These are phyloP conservation scores for Sinella curviseta DNA, from an alignment of 1,140 invertebrate species.

Conservation along the genomic window DNA sequence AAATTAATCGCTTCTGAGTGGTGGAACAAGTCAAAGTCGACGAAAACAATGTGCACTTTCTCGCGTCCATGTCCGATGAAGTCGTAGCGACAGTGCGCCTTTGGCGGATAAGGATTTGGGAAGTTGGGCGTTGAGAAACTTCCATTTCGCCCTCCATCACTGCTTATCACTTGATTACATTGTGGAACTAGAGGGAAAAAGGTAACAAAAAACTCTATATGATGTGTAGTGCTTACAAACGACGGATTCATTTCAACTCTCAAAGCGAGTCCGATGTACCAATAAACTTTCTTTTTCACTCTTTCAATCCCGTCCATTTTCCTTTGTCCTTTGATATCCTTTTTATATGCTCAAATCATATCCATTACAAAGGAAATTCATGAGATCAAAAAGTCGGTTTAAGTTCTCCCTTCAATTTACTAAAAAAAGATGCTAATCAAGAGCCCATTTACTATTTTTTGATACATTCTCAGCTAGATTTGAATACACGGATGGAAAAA, in stretches of 20 bases:
- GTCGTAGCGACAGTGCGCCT: constrained; percentile 76
- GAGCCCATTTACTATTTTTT: no score
- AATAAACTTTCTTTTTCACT: background rate
- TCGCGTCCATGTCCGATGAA: constrained; percentile 78
- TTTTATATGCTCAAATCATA: no score
- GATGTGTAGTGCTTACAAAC: background rate
- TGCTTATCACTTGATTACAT: constrained; percentile 74
- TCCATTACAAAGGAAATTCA: no score
- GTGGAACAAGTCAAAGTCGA: constrained; percentile 69
- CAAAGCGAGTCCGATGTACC: no score
- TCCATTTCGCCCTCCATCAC: constrained; percentile 75
- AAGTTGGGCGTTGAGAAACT: constrained; percentile 74
- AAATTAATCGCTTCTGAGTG: constrained; percentile 55
- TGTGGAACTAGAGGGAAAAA: background rate
- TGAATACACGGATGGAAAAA: no score
- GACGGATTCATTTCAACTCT: no score
- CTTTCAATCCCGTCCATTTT: background rate
- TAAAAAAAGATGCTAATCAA: no score
- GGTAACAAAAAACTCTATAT: background rate
- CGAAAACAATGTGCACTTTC: constrained; percentile 67
- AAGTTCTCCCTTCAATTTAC: no score
- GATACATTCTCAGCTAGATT: no score
- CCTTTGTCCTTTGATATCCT: background rate
- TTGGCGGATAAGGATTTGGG: constrained; percentile 69
- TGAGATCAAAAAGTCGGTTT: no score